phyloP scores from a whole-genome alignment of 2,113 vertebrate species.

The Tichodroma muraria region DNA sequence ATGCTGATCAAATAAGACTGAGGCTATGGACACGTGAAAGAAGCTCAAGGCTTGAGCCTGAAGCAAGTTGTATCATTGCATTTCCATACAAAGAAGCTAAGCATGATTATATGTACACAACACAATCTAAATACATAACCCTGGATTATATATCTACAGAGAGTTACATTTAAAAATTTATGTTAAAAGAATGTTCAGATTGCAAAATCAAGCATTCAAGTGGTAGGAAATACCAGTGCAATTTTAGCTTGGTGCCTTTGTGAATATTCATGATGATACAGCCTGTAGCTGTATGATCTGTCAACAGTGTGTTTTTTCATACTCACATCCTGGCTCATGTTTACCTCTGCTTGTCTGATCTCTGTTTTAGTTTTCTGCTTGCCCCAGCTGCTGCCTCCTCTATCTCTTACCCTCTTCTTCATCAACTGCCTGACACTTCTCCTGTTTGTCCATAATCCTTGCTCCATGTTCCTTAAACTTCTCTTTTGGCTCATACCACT shows the following conservation, averaged over 20 bases:
- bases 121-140: conserved; percentile 28
- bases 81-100: conserved; percentile 15
- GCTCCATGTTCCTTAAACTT: not conserved
- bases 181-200: conserved; percentile 35
- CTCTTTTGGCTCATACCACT: not conserved
- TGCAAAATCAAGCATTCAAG: conserved; percentile 52
- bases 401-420: not conserved
- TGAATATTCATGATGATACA: conserved; percentile 40
- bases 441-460: not conserved
- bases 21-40: conserved; percentile 9
- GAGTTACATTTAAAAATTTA: conserved; percentile 11
- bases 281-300: conserved; percentile 38
- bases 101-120: conserved; percentile 39
- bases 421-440: not conserved
- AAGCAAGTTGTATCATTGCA: conserved; percentile 4
- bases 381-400: not conserved
- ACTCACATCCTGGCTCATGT: not conserved
- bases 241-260: conserved; percentile 19
- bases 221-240: conserved; percentile 32
- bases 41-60: conserved; percentile 26
- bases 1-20: conserved; percentile 45
- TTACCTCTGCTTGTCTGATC: conserved; percentile 1
- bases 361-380: not conserved
- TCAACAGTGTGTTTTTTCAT: conserved; percentile 13
- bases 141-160: conserved; percentile 4